Base-by-base conservation (phyloP, 2,797 vertebrate species). In the Poliocrania exsul region DNA sequence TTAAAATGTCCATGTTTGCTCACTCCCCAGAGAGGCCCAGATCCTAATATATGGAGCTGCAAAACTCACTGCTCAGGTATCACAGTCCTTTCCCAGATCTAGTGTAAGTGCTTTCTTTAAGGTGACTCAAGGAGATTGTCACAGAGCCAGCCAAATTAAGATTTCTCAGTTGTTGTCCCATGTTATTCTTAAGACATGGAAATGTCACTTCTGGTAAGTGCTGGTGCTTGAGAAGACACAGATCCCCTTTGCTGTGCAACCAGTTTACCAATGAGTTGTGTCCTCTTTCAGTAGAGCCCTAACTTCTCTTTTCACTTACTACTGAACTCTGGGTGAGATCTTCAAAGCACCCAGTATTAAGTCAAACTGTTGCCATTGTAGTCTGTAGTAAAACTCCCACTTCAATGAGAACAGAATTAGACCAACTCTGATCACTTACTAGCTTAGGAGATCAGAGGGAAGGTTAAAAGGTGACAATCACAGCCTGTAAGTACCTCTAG, bases 381-480 rank as follows among this genome's bases (percentile, higher is more conserved):
- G 67, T 78, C 83, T 80, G 53, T 33, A 88, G 77, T 87, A 81
- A 91, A 91, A 80, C 44, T 85, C 75, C 75, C 33, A 70, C 56
- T 95, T 96, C 79, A 87, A 16, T 57, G 54, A 70, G 50, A 96
- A 89, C 65, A 78, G 88, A 86, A 86, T 72, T 73, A 88, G 93
- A 90, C 71, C 83, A 77, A 56, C 65, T 67, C 81, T 78, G 83
- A 93, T 88, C 86, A 90, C 38, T 96, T 78, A 90, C 0, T 15
- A 95, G 79, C 75, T 96, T 93, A 85, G 69, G 21, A 93, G 85
- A 96, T 96, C 90, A 93, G 80, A 96, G 33, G 21, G 61, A 91
- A 88, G 93, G 88, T 75, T 95, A 91, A 88, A 86, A 92, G 86
- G 90, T 96, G 96, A 95, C 87, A 94, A 83, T 93, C 84, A 74